phyloP scores from a whole-genome alignment of 2,797 vertebrate genomes.

The Etheostoma perlongum region DNA sequence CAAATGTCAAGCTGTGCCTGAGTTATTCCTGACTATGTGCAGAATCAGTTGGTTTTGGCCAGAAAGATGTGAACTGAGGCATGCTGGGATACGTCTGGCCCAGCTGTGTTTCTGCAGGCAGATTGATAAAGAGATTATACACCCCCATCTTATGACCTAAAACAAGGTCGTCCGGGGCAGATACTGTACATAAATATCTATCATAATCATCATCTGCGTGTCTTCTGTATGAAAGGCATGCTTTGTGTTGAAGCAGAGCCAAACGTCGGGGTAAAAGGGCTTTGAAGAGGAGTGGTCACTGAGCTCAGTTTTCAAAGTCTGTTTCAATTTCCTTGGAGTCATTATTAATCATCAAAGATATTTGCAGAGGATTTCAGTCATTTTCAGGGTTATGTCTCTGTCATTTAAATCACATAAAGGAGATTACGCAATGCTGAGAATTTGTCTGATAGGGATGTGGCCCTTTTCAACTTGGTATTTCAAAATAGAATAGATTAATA shows the following conservation, averaged over 20 bases:
- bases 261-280: slow-evolving; percentile 16
- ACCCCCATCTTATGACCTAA: slow-evolving; percentile 58
- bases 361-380: slow-evolving; percentile 22
- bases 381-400: slow-evolving; percentile 24
- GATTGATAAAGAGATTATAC: slow-evolving; percentile 73
- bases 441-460: slow-evolving; percentile 3
- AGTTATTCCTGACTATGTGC: slow-evolving; percentile 75
- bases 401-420: slow-evolving; percentile 26
- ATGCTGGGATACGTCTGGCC: slow-evolving; percentile 66
- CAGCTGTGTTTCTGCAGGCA: slow-evolving; percentile 67
- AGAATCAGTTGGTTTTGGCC: slow-evolving; percentile 79
- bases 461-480: neutral
- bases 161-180: slow-evolving; percentile 55
- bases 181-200: slow-evolving; percentile 25
- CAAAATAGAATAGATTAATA: neutral
- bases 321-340: slow-evolving; percentile 51
- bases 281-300: slow-evolving; percentile 34
- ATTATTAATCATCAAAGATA: slow-evolving; percentile 56
- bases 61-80: slow-evolving; percentile 65
- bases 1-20: slow-evolving; percentile 81
- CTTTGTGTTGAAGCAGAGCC: slow-evolving; percentile 32
- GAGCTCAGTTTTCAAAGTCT: slow-evolving; percentile 21
- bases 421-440: neutral
- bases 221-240: slow-evolving; percentile 21
- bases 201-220: slow-evolving; percentile 11